These are phyloP conservation scores for Dorcus hopei DNA, from an alignment of 2,888 invertebrate species.

Conservation along the genomic window DNA sequence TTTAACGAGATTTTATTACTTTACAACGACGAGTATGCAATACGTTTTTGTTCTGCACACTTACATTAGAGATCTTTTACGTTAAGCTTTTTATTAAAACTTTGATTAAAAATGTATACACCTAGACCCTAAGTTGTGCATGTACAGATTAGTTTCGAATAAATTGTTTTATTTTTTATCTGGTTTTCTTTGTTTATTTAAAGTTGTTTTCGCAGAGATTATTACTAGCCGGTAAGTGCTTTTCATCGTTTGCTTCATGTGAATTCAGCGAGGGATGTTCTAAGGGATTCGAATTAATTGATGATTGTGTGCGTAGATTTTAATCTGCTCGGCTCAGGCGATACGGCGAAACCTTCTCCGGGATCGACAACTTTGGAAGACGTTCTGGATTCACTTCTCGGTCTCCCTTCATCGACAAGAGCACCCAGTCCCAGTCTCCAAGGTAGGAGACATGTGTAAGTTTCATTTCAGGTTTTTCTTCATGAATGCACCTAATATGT, in stretches of 20 bases:
- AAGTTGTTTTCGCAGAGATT: slow-evolving; percentile 2
- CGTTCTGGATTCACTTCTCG: slow-evolving; percentile 88
- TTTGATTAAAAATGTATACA: slow-evolving; percentile 5
- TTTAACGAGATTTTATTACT: neutral
- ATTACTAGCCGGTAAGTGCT: slow-evolving; percentile 7
- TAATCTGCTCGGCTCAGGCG: slow-evolving; percentile 51
- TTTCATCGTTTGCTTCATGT: slow-evolving; percentile 7
- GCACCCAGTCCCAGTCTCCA: slow-evolving; percentile 71
- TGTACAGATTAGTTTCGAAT: slow-evolving; percentile 31
- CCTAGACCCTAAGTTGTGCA: slow-evolving; percentile 30
- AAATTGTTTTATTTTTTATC: slow-evolving; percentile 37
- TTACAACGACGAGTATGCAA: neutral
- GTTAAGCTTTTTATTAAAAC: too few relatives aligned
- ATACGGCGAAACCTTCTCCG: slow-evolving; percentile 64
- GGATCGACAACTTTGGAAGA: slow-evolving; percentile 89
- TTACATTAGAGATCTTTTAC: too few relatives aligned
- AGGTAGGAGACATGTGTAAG: slow-evolving; percentile 77
- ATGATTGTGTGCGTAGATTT: slow-evolving; percentile 18
- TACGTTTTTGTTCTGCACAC: neutral
- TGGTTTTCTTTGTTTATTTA: slow-evolving; percentile 22
- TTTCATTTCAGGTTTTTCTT: slow-evolving; percentile 57
- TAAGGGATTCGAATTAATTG: neutral
- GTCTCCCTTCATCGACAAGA: slow-evolving; percentile 74
- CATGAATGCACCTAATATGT: slow-evolving; percentile 11
- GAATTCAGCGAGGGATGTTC: neutral